Evolutionary conservation across 2,113 vertebrate species (phyloP).

Genomic region (Oreotrochilus melanogaster): DNA sequence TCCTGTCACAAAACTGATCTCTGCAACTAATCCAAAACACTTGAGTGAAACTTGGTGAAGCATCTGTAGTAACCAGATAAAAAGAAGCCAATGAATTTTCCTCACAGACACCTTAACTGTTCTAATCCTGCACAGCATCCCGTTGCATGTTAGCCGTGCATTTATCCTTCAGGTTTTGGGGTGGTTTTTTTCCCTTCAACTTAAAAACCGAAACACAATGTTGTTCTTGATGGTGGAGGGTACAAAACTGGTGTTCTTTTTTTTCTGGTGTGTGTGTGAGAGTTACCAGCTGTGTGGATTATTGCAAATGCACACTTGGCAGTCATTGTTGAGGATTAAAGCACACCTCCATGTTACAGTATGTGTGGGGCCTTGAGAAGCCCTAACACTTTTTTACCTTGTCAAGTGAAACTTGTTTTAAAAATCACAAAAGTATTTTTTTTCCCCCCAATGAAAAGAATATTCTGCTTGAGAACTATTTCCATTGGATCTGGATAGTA

Average conservation of each 20-base stretch:
- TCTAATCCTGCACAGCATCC: neutral
- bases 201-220: neutral
- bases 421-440: neutral
- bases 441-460: neutral
- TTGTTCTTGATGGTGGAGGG: neutral
- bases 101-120: too few relatives aligned
- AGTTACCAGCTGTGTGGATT: neutral
- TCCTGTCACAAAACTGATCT: neutral
- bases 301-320: neutral
- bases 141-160: neutral
- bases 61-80: neutral
- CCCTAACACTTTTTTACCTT: neutral
- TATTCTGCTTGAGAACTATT: neutral
- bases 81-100: neutral
- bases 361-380: neutral
- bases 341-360: neutral
- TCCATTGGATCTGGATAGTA: neutral
- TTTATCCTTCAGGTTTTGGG: neutral
- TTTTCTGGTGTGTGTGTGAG: neutral
- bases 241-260: neutral
- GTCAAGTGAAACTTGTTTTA: neutral
- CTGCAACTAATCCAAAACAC: neutral
- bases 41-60: neutral
- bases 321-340: neutral
- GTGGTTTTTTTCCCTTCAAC: neutral